These are phyloP conservation scores for Frieseomelitta varia DNA, from an alignment of 1,140 invertebrate genomes.

Conservation along the genomic window DNA sequence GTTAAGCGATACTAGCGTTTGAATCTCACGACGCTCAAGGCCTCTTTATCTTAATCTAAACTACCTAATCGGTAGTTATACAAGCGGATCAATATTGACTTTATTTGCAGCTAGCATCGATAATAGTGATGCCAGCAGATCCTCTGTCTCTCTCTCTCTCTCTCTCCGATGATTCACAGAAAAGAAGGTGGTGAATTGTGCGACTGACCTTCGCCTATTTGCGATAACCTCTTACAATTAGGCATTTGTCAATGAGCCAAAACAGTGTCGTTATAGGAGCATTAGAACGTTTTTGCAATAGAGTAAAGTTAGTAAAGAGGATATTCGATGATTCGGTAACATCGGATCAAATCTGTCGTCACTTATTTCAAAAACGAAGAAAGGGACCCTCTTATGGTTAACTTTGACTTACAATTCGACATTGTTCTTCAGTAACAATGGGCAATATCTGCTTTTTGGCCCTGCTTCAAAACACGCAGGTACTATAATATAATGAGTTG, in stretches of 20 bases:
- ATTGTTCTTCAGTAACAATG: slow-evolving; percentile 30
- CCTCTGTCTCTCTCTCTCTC: not conserved
- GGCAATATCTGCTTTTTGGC: slow-evolving; percentile 33
- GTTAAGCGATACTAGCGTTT: not conserved
- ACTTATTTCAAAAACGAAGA: slow-evolving; percentile 20
- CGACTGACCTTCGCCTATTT: slow-evolving; percentile 15
- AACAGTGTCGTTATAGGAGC: no score
- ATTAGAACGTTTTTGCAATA: no score
- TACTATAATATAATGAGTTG: not conserved
- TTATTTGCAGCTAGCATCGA: not conserved
- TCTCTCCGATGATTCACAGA: slow-evolving; percentile 21
- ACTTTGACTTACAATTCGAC: no score
- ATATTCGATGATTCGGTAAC: not conserved
- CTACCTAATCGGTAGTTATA: slow-evolving; percentile 51
- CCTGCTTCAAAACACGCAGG: slow-evolving; percentile 8
- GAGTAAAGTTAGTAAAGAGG: no score
- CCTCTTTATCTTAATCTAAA: slow-evolving; percentile 51
- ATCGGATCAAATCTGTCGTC: no score
- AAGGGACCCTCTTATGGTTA: slow-evolving; percentile 13
- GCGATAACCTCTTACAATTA: not conserved
- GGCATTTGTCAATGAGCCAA: not conserved
- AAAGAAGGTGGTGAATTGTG: slow-evolving; percentile 18
- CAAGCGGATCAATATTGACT: slow-evolving; percentile 55
- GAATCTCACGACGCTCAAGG: slow-evolving; percentile 28
- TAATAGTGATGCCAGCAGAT: slow-evolving; percentile 17